These are phyloP conservation scores for Eudasyphora cyanicolor DNA, from an alignment of 2,888 invertebrate genomes.

Conservation along the genomic window DNA sequence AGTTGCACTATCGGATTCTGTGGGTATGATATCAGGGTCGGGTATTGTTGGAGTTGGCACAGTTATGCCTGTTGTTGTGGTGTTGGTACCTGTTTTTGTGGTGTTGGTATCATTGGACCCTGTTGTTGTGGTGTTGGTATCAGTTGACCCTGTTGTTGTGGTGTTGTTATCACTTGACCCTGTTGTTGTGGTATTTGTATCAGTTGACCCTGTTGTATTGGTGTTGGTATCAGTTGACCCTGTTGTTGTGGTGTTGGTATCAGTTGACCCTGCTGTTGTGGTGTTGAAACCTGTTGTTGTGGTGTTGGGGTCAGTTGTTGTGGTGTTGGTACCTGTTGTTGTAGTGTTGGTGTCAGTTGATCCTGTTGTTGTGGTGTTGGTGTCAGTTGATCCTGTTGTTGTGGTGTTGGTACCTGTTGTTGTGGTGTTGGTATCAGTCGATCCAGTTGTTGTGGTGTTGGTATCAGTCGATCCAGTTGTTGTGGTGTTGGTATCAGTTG, in stretches of 20 bases:
- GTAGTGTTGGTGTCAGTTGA: too few relatives aligned
- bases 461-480: constrained; percentile 59
- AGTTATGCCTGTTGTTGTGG: not conserved
- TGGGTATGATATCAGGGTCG: not conserved
- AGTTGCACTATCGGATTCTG: not conserved
- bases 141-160: too few relatives aligned
- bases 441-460: constrained; percentile 34
- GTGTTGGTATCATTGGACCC: not conserved
- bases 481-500: too few relatives aligned
- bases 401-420: not conserved
- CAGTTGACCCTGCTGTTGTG: not conserved
- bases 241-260: not conserved
- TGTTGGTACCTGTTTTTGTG: not conserved
- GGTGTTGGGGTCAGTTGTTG: not conserved
- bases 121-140: not conserved
- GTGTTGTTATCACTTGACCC: too few relatives aligned
- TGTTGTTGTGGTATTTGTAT: too few relatives aligned
- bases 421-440: not conserved
- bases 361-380: not conserved
- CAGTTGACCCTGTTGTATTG: not conserved
- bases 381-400: not conserved
- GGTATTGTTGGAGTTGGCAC: not conserved
- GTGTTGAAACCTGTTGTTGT: not conserved
- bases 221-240: not conserved
- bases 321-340: too few relatives aligned